Evolutionary conservation across 2,888 invertebrate species (phyloP), one percentile per base, ranked within the genome.

Genomic region (Ceraclea dissimilis): DNA sequence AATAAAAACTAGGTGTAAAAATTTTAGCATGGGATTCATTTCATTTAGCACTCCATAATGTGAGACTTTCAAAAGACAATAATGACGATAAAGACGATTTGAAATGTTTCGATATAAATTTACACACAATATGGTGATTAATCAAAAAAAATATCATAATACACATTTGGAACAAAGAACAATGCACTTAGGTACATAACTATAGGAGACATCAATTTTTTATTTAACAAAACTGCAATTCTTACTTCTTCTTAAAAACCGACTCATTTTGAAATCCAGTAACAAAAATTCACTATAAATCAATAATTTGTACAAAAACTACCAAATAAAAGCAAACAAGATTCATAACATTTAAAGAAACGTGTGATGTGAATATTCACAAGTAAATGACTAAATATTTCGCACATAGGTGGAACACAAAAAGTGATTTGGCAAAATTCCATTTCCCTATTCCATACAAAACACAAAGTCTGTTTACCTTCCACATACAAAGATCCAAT

Each of bases 381-480:
- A 16, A 39, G 8, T n/a, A 39, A 39, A n/a, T 39, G 16, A 39
- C 39, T 26, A 10, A 26, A 26, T 26, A 6, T 6, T 26, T 26
- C 10, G 4, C 26, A 6, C 26, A 16, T 39, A 39, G 39, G 39
- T 39, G 13, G 2, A n/a, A 16, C 39, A 39, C 39, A 39, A 39
- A 39, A 39, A 39, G 39, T n/a, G 39, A 39, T 39, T 39, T 39
- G 39, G 39, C 39, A 39, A 16, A n/a, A 39, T 39, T 39, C 39
- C 39, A 39, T 39, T 39, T 39, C 39, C 39, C 39, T 39, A 39
- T n/a, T 39, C n/a, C 13, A 26, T 10, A 4, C 26, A 26, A 10
- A 26, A 26, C 26, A 26, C 26, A 26, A 10, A n/a, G 39, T 39
- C 13, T 39, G 39, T 39, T 16, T 39, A 39, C 39, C 13, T 39